Evolutionary conservation across 2,797 vertebrate species (phyloP).

Genomic region (Micropoecilia bifurca): DNA sequence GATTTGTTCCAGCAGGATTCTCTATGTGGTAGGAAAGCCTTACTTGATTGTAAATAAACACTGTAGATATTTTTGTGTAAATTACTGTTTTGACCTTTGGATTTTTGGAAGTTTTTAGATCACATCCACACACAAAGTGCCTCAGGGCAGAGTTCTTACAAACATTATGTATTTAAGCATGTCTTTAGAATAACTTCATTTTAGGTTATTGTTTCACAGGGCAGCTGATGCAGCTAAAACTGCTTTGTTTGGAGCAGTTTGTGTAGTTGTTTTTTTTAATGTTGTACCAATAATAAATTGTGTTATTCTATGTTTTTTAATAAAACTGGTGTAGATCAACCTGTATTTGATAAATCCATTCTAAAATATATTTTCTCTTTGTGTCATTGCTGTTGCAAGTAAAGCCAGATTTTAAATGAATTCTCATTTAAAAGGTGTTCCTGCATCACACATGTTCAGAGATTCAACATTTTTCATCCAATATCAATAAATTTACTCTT

Average conservation of each 20-base stretch:
- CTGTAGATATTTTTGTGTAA: conserved; percentile 15
- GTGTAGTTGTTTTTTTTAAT: conserved; percentile 12
- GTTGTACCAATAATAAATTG: conserved; percentile 45
- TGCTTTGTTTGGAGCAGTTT: conserved; percentile 24
- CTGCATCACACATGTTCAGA: background rate
- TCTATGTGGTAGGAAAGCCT: conserved; percentile 7
- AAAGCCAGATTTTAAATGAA: conserved; percentile 23
- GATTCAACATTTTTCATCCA: conserved; percentile 20
- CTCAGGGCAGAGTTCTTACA: conserved; percentile 20
- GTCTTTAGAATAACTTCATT: conserved; percentile 16
- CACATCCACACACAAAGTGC: conserved; percentile 1
- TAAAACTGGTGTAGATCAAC: conserved; percentile 46
- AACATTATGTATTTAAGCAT: background rate
- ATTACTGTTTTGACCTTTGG: background rate
- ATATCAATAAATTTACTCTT: background rate
- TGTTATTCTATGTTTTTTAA: conserved; percentile 32
- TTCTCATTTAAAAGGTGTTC: conserved; percentile 50
- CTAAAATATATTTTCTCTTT: conserved; percentile 31
- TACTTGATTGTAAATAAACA: conserved; percentile 51
- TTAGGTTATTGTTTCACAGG: conserved; percentile 17
- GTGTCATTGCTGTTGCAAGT: conserved; percentile 25
- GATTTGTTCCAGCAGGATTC: conserved; percentile 1
- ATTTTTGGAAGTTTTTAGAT: conserved; percentile 20
- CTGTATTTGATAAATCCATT: conserved; percentile 43
- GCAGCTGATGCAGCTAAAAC: conserved; percentile 53